Evolutionary conservation across 2,797 vertebrate species (phyloP), one percentile per base, ranked within the genome.

Genomic region (Dermochelys coriacea): DNA sequence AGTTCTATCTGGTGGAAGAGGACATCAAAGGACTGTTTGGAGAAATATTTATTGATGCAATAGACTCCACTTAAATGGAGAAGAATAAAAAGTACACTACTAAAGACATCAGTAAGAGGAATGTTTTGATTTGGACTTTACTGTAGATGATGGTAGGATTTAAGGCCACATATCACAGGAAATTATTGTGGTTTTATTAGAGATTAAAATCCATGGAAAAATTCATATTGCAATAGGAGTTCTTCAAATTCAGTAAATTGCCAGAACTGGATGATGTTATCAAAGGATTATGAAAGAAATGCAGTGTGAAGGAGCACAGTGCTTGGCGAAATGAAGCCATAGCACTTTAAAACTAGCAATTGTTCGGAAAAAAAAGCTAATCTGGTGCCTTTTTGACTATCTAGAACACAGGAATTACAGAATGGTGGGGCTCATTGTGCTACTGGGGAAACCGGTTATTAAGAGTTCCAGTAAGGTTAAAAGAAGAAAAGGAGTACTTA

Each of bases 91-190:
- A 89, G 5, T 86, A 41, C 25, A 18, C 8, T 54, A 54, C 15
- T 61, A 16, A 54, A 0, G 0, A 91, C 23, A 51, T 3, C 23
- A 86, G 12, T 8, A 61, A 0, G 1, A 88, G 9, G 12, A 71
- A 55, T 18, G 2, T 47, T 93, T 85, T 75, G 14, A 61, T 92
- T 81, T 6, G 3, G 83, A 41, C n/a, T 88, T 91, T 57, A 23
- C 14, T 6, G 37, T 71, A 80, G 84, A 88, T 83, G 57, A 74
- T 23, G 77, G 47, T 75, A 31, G 80, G 82, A 5, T 50, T 89
- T 41, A 92, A 68, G 80, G 93, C 55, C 11, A 89, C 2, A 80
- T 5, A 50, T 84, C 12, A 34, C 2, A 75, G 37, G 23, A 91
- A 95, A 90, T 34, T 41, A 5, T 50, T 52, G 8, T 74, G 5